These are phyloP conservation scores for Apteryx owenii DNA, from an alignment of 2,113 vertebrate genomes.

Conservation along the genomic window DNA sequence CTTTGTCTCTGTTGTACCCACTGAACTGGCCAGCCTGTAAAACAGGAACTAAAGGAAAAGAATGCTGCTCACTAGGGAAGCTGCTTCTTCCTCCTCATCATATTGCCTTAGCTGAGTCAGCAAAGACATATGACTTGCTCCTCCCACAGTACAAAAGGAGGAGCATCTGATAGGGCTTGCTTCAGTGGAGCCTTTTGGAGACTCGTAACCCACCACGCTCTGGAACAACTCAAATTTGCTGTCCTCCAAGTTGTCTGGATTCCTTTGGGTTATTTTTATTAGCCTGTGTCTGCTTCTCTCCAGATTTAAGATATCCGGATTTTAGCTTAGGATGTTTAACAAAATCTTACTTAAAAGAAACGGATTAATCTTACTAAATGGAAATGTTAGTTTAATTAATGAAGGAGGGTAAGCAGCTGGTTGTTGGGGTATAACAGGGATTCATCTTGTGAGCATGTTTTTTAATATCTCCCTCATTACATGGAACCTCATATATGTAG, in stretches of 20 bases:
- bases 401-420: background rate
- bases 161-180: background rate
- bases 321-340: background rate
- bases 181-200: background rate
- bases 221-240: background rate
- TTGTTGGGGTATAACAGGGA: background rate
- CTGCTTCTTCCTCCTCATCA: background rate
- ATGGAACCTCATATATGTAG: background rate
- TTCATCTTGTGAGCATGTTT: background rate
- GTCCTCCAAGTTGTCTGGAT: background rate
- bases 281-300: background rate
- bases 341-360: background rate
- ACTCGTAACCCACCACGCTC: background rate
- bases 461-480: background rate
- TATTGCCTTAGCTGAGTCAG: background rate
- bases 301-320: background rate
- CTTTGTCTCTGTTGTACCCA: background rate
- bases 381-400: background rate
- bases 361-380: background rate
- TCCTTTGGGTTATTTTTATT: background rate
- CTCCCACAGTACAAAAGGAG: background rate
- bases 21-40: background rate
- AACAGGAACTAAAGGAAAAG: background rate
- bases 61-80: background rate
- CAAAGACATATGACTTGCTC: background rate